These are phyloP conservation scores for Diploscapter pachys DNA, from an alignment of 1,140 invertebrate genomes.

Conservation along the genomic window DNA sequence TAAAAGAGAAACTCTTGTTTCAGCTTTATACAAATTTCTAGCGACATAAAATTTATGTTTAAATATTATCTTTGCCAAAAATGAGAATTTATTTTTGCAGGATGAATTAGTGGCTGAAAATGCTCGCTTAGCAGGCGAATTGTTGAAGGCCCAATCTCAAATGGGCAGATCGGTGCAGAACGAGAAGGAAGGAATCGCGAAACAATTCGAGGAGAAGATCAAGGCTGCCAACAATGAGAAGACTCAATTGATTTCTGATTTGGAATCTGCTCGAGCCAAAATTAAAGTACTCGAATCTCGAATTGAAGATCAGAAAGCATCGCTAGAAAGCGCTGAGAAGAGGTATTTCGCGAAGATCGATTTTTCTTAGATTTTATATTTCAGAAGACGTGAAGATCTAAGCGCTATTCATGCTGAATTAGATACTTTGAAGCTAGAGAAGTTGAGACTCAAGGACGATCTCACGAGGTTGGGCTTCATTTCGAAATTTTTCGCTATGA, in stretches of 20 bases:
- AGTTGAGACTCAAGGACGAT: constrained; percentile 1
- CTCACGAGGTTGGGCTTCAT: background rate
- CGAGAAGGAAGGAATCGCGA: constrained; percentile 17
- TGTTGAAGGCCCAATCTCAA: constrained; percentile 18
- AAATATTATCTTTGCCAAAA: too few relatives aligned
- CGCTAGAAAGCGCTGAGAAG: constrained; percentile 17
- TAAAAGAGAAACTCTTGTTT: too few relatives aligned
- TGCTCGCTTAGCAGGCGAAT: constrained; percentile 34
- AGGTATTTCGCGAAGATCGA: background rate
- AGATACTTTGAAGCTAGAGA: background rate
- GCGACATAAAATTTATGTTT: too few relatives aligned
- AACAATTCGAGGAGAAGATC: constrained; percentile 19
- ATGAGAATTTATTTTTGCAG: too few relatives aligned
- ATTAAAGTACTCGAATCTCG: background rate
- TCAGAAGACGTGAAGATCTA: constrained; percentile 17
- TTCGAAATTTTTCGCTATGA: background rate
- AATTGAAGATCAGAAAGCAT: constrained; percentile 11
- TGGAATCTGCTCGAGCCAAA: constrained; percentile 15
- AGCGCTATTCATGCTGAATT: constrained; percentile 3
- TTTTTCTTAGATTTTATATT: background rate
- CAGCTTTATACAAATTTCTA: too few relatives aligned
- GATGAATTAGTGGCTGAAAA: constrained; percentile 22
- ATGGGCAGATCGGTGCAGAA: constrained; percentile 4
- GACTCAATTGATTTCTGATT: constrained; percentile 7
- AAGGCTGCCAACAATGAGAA: constrained; percentile 10